Base-by-base conservation (phyloP, 2,113 vertebrate species). In the Paratilapia polleni region DNA sequence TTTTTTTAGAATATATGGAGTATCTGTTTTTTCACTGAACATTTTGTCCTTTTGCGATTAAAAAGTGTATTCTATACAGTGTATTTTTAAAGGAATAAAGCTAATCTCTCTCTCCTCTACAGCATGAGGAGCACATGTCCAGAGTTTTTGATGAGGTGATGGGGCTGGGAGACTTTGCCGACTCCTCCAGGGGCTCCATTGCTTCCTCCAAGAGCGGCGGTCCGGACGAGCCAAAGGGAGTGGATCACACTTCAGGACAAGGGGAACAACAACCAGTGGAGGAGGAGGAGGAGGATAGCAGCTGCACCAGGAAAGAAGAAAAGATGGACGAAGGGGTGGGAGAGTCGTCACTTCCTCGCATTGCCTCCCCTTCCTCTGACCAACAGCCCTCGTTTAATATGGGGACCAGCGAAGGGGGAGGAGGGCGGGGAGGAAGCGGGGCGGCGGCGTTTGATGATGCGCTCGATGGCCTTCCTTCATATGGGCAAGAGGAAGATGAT, bases 141-240 rank as follows among this genome's bases (percentile, higher is more conserved):
- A 89, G 91, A 81, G 87, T 92, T 4, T 95, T 95, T 76, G 94
- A 95, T 19, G 92, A 94, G 81, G 94, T 94, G 58, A 94, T 94
- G 93, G 94, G 94, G 1, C 81, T 95, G 43, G 93, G 94, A 75
- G 76, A 92, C 19, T 94, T 92, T 6, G 93, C 93, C 0, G 93
- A 95, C 47, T 91, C 91, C 38, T 92, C 94, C 28, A 83, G 81
- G 20, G 89, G 91, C 41, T 95, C 93, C n/a, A 87, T 81, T 22
- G 59, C 78, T 14, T 94, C 94, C 5, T 92, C 92, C 11, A 92
- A 68, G 77, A 94, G 94, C 13, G 88, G 85, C 13, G 89, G 79
- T 41, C 90, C 64, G 31, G 81, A 91, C 1, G 91, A 92, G 5
- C 11, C 87, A 4, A 94, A 89, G 59, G 89, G 9, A 31, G 81